Conservation (phyloP, 2,797 vertebrate genomes). For the Phataginus tricuspis region DNA sequence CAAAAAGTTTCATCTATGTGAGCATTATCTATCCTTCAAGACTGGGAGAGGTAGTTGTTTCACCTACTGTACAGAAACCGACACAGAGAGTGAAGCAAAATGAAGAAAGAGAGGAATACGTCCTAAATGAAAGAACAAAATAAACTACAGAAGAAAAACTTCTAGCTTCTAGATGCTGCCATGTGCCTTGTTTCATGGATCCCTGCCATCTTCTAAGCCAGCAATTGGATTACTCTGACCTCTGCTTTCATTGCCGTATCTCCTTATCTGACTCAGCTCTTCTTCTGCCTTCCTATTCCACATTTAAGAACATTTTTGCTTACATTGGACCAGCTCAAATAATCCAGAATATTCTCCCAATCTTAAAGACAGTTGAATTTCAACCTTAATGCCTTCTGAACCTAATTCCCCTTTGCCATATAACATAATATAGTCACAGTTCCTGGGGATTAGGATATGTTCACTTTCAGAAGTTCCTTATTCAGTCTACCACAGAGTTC, state of each 20-base stretch:
- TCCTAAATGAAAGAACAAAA: too few relatives aligned
- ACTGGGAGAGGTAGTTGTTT: too few relatives aligned
- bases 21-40: too few relatives aligned
- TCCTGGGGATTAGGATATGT: not conserved
- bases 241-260: not conserved
- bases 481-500: not conserved
- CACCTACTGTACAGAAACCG: too few relatives aligned
- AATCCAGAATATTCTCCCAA: not conserved
- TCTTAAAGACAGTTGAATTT: not conserved
- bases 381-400: not conserved
- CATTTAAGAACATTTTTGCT: not conserved
- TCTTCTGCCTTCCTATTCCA: not conserved
- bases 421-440: not conserved
- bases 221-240: not conserved
- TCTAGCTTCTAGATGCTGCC: not conserved
- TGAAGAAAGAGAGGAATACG: too few relatives aligned
- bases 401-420: not conserved
- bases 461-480: not conserved
- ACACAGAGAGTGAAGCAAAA: too few relatives aligned
- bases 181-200: not conserved
- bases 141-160: too few relatives aligned
- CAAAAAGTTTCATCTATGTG: too few relatives aligned
- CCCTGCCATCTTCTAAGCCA: not conserved
- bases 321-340: too few relatives aligned
- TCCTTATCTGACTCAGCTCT: not conserved